Evolutionary conservation across 1,140 invertebrate genomes (phyloP).

Genomic region (Ephestia elutella): DNA sequence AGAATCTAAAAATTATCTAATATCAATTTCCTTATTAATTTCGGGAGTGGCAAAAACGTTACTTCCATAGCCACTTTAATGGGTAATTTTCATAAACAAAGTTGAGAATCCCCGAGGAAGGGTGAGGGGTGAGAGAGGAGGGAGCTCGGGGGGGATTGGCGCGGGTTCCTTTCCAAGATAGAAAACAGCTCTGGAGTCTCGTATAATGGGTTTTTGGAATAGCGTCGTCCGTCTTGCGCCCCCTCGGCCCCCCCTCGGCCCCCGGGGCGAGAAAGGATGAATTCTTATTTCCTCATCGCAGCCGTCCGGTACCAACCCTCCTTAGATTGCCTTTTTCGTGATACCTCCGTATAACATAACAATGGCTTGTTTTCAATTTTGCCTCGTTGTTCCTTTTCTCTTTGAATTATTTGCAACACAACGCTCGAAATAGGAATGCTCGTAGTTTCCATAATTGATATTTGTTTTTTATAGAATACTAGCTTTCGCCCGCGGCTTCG

Average conservation of each 20-base stretch:
- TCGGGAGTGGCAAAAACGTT: slow-evolving; percentile 66
- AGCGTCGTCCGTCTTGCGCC: slow-evolving; percentile 74
- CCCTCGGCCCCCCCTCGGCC: slow-evolving; percentile 25
- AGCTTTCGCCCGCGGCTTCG: no score
- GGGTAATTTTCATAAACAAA: slow-evolving; percentile 74
- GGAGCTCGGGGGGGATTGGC: slow-evolving; percentile 25
- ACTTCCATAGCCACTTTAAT: slow-evolving; percentile 73
- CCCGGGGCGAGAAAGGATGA: slow-evolving; percentile 68
- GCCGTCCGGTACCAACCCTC: slow-evolving; percentile 66
- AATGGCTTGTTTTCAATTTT: slow-evolving; percentile 73
- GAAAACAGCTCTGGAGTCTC: slow-evolving; percentile 73
- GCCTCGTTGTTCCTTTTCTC: slow-evolving; percentile 50
- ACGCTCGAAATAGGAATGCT: slow-evolving; percentile 28
- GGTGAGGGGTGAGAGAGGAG: slow-evolving; percentile 22
- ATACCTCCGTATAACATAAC: slow-evolving; percentile 68
- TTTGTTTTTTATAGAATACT: not conserved
- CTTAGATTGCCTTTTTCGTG: slow-evolving; percentile 71
- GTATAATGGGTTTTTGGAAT: slow-evolving; percentile 75
- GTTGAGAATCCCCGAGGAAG: slow-evolving; percentile 53
- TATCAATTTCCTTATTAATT: slow-evolving; percentile 74
- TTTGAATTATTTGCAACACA: slow-evolving; percentile 30
- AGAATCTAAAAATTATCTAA: slow-evolving; percentile 48
- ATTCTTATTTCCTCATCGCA: slow-evolving; percentile 74
- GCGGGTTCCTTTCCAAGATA: slow-evolving; percentile 69
- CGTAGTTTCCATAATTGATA: slow-evolving; percentile 1